A percentile compares a stretch with the other conserved stretches of the same genome.
These are phyloP conservation scores for Malurus alboscapulatus DNA, from an alignment of 2,113 vertebrate species.

Conservation along the genomic window DNA sequence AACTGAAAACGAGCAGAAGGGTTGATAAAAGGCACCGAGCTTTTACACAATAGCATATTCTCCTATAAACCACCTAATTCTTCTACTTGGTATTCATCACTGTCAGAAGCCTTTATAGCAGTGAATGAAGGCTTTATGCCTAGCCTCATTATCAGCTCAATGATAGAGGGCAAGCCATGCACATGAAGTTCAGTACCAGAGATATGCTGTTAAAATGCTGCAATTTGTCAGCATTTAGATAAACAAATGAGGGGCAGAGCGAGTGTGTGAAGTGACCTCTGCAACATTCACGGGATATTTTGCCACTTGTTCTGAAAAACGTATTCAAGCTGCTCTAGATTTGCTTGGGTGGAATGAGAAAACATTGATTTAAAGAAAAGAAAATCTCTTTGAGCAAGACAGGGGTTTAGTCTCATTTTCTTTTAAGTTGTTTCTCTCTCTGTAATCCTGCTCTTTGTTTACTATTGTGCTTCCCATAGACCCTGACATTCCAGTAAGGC, in stretches of 20 bases:
- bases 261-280: slow-evolving; percentile 74
- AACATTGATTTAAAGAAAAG: neutral
- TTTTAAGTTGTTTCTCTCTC: slow-evolving; percentile 41
- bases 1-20: slow-evolving; percentile 79
- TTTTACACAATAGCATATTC: slow-evolving; percentile 75
- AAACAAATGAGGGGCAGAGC: slow-evolving; percentile 80
- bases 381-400: neutral
- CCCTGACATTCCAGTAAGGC: slow-evolving; percentile 11
- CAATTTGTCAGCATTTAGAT: slow-evolving; percentile 88
- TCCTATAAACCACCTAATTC: slow-evolving; percentile 75
- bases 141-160: slow-evolving; percentile 80
- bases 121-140: slow-evolving; percentile 81
- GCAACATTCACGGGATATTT: slow-evolving; percentile 64
- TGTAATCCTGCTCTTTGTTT: slow-evolving; percentile 44
- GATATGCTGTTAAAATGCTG: slow-evolving; percentile 80
- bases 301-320: slow-evolving; percentile 71
- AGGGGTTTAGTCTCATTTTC: neutral
- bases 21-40: slow-evolving; percentile 70
- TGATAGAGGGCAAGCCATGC: slow-evolving; percentile 75
- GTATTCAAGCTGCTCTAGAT: neutral
- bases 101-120: slow-evolving; percentile 63
- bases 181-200: slow-evolving; percentile 73
- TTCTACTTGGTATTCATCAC: slow-evolving; percentile 79
- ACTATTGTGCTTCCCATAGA: slow-evolving; percentile 45
- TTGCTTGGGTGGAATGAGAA: slow-evolving; percentile 15